A percentile compares a stretch with the other conserved stretches of the same genome.
Evolutionary conservation across 2,888 invertebrate species (phyloP).

Genomic region (Thecocarcelia acutangulata): DNA sequence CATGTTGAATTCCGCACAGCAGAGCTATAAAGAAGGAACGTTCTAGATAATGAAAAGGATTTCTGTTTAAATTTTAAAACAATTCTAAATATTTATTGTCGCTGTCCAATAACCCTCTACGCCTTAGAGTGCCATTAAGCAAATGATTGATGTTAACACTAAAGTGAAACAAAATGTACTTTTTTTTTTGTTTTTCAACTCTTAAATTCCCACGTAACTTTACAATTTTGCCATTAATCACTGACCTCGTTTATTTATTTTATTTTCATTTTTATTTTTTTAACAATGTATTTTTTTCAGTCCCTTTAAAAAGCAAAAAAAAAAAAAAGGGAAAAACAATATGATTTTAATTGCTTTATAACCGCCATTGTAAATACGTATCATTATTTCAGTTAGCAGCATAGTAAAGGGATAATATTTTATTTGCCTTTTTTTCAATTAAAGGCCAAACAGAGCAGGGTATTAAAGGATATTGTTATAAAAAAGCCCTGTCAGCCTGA

Average conservation of each 20-base stretch:
- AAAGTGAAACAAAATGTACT: slow-evolving; percentile 1
- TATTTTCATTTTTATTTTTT: too few species aligned
- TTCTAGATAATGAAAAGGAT: too few species aligned
- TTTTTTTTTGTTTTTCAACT: not conserved
- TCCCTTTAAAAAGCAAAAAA: not conserved
- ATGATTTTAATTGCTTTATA: slow-evolving; percentile 60
- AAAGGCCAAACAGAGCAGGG: not conserved
- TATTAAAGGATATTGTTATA: too few species aligned
- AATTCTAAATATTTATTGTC: too few species aligned
- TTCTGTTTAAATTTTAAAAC: too few species aligned
- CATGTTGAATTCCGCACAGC: too few species aligned
- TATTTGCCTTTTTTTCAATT: slow-evolving; percentile 5
- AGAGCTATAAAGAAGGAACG: too few species aligned
- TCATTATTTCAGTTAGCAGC: slow-evolving; percentile 48
- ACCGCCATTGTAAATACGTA: slow-evolving; percentile 42
- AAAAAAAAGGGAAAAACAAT: slow-evolving; percentile 34
- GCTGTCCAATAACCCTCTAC: not conserved
- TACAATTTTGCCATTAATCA: slow-evolving; percentile 42
- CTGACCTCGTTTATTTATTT: slow-evolving; percentile 51
- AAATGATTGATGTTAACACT: slow-evolving; percentile 12
- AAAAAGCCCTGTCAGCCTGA: too few species aligned
- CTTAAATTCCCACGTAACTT: slow-evolving; percentile 13
- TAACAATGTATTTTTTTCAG: not conserved
- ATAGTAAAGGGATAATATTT: slow-evolving; percentile 22
- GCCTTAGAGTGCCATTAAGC: slow-evolving; percentile 21